Percentiles rank a stretch among this genome's conserved stretches.
Conservation (phyloP, 2,797 vertebrate genomes). For the Centroberyx gerrardi region DNA sequence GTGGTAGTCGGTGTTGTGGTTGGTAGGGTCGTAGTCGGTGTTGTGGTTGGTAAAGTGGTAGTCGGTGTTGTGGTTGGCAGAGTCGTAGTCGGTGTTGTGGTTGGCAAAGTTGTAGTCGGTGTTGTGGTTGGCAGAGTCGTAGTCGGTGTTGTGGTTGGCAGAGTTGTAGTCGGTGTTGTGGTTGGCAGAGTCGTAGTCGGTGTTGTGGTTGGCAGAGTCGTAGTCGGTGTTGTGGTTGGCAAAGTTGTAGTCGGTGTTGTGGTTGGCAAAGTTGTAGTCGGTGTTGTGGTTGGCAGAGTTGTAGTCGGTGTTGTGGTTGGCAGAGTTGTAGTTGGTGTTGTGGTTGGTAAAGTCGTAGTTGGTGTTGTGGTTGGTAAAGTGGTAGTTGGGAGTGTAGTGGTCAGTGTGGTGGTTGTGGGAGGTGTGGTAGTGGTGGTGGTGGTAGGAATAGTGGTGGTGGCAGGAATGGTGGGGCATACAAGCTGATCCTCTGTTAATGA, state of each 20-base stretch:
- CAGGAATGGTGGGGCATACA: constrained; percentile 72
- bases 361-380: constrained; percentile 8
- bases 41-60: background rate
- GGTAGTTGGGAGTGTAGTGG: constrained; percentile 29
- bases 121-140: background rate
- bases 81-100: background rate
- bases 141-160: background rate
- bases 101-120: background rate
- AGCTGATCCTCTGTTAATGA: constrained; percentile 75
- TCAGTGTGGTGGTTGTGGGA: background rate
- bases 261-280: constrained; percentile 14
- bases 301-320: background rate
- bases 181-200: constrained; percentile 14
- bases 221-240: background rate
- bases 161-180: background rate
- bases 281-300: background rate
- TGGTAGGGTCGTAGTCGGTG: constrained; percentile 11
- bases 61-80: background rate
- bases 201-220: background rate
- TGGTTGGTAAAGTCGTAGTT: constrained; percentile 14
- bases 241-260: background rate
- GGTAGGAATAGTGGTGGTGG: constrained; percentile 42
- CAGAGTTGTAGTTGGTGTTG: background rate
- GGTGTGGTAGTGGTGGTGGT: constrained; percentile 14
- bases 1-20: constrained; percentile 4